A percentile compares a stretch with the other conserved stretches of the same genome.
These are phyloP conservation scores for Zapus hudsonius DNA, from an alignment of 2,113 vertebrate species.

Conservation along the genomic window DNA sequence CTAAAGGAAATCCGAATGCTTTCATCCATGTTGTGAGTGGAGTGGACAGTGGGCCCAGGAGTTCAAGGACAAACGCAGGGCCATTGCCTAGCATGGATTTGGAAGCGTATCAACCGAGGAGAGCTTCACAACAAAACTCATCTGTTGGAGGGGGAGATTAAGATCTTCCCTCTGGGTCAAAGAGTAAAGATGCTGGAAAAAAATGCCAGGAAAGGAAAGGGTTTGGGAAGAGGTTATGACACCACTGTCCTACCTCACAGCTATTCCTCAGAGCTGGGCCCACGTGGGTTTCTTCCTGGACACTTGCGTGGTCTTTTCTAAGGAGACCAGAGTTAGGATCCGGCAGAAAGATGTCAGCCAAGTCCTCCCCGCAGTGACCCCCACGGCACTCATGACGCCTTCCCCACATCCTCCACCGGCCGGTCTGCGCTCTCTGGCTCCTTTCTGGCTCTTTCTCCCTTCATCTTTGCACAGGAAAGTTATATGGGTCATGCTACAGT, in stretches of 20 bases:
- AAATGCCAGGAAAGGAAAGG: background rate
- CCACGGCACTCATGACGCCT: accelerated
- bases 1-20: no score
- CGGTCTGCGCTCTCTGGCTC: background rate
- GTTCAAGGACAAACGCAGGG: background rate
- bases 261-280: background rate
- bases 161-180: background rate
- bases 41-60: no score
- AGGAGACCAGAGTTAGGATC: background rate
- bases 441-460: background rate
- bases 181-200: background rate
- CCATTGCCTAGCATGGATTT: background rate
- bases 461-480: background rate
- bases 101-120: background rate
- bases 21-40: no score
- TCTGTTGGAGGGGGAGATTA: background rate
- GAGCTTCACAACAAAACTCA: background rate
- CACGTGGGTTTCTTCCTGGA: no score
- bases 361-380: no score
- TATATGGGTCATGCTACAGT: background rate
- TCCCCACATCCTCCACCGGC: background rate
- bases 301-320: background rate
- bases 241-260: no score
- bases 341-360: background rate
- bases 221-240: background rate